Base-by-base conservation (phyloP, 2,113 vertebrate species). In the Pomatostomus ruficeps region DNA sequence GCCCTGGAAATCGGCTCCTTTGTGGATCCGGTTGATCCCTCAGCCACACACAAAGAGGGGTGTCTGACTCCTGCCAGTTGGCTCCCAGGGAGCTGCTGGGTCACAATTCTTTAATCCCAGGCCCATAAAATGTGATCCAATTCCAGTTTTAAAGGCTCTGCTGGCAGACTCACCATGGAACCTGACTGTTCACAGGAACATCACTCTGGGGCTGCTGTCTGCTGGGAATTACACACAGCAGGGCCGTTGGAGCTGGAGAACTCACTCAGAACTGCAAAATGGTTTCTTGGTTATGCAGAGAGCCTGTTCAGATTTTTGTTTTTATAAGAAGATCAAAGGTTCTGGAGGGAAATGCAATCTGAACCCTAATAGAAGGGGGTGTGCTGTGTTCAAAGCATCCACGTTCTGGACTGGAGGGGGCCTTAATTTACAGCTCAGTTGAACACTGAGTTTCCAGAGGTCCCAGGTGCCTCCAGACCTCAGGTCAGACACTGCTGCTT, bases 1-100 rank as follows among this genome's bases (percentile, higher is more conserved):
- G 43, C 52, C 51, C 40, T 65, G 67, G 52, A 83, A 82, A 76
- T 45, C 22, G 31, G 14, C 46, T 68, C 10, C 35, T 66, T 21
- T 58, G 29, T 25, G 36, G 43, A 62, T 52, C 28, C 61, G 20
- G 20, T 9, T 49, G 48, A 62, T 48, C 21, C 18, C 43, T 59
- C 61, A 62, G 6, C 8, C 21, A 72, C 26, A 49, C 25, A 35
- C 35, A 61, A 22, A n/a, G 28, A 59, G 1, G 1, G 8, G 24
- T 14, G 3, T 36, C n/a, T 1, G 2, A 2, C 23, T 36, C 9
- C 33, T 8, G 3, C 2, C 0, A 0, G 4, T 72, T 14, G 12
- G 2, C 76, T 75, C 36, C 62, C 40, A 38, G 20, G 18, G 4
- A 12, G 14, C 7, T 9, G 16, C 19, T 54, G 58, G 36, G 20